These are phyloP conservation scores for Cerastoderma edule DNA, from an alignment of 2,888 invertebrate species.

Conservation along the genomic window DNA sequence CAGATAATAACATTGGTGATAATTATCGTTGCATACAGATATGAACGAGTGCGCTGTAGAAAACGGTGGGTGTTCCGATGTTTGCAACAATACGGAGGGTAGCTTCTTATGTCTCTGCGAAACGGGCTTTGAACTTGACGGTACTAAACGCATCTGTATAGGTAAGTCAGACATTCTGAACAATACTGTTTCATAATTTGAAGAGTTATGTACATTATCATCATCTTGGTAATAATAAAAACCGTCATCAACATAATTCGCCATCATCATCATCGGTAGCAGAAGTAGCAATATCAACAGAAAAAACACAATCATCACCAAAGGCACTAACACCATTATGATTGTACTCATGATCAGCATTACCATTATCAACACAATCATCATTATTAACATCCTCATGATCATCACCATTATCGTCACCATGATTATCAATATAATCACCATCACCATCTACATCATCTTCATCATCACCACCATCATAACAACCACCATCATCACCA, in stretches of 20 bases:
- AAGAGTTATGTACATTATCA: neutral
- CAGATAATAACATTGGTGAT: neutral
- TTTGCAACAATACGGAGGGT: neutral
- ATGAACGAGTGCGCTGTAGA: constrained; percentile 3
- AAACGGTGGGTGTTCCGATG: neutral
- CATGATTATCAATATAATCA: no score
- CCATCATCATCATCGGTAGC: neutral
- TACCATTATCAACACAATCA: no score
- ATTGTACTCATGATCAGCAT: no score
- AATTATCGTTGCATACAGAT: neutral
- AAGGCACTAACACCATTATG: neutral
- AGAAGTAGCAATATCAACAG: neutral
- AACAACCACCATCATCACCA: no score
- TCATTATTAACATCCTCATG: no score
- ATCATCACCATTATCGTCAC: no score
- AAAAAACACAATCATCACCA: neutral
- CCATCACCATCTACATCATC: no score
- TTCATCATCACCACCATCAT: no score
- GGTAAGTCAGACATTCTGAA: neutral
- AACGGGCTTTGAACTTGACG: neutral
- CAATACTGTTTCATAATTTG: neutral
- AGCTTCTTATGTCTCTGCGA: neutral
- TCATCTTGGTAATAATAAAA: no score
- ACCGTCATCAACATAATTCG: no score
- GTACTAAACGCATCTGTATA: neutral